phyloP scores from a whole-genome alignment of 2,797 vertebrate species.

The Emys orbicularis region DNA sequence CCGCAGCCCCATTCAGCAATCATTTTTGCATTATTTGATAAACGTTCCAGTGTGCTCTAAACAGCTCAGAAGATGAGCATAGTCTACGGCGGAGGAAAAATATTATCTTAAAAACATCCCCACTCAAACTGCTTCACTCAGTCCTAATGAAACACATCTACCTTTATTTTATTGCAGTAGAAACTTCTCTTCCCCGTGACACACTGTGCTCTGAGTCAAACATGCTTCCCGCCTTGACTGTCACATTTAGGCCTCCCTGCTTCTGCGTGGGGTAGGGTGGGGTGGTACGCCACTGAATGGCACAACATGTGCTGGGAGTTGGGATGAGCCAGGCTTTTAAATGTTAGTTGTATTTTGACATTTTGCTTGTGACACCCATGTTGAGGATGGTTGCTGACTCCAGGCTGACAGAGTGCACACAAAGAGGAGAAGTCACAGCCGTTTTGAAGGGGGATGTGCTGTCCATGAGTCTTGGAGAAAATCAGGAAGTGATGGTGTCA shows the following conservation, averaged over 20 bases:
- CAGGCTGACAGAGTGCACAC: slow-evolving; percentile 25
- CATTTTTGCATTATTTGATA: background rate
- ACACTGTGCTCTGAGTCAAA: background rate
- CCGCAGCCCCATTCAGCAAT: background rate
- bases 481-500: background rate
- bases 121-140: background rate
- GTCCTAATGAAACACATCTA: background rate
- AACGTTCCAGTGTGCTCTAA: background rate
- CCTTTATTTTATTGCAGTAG: background rate
- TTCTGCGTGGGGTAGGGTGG: accelerated
- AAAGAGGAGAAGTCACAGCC: background rate
- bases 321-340: slow-evolving; percentile 49
- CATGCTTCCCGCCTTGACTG: background rate
- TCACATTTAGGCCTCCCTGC: accelerated
- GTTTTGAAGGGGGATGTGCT: background rate
- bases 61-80: background rate
- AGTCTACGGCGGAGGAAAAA: background rate
- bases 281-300: background rate
- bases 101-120: background rate
- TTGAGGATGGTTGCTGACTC: slow-evolving; percentile 64
- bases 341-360: slow-evolving; percentile 71
- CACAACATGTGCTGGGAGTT: background rate
- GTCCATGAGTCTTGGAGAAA: background rate
- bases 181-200: background rate
- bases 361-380: slow-evolving; percentile 36